Evolutionary conservation across 2,888 invertebrate species (phyloP), one percentile per base, ranked within the genome.

Genomic region (Troides oblongomaculatus): DNA sequence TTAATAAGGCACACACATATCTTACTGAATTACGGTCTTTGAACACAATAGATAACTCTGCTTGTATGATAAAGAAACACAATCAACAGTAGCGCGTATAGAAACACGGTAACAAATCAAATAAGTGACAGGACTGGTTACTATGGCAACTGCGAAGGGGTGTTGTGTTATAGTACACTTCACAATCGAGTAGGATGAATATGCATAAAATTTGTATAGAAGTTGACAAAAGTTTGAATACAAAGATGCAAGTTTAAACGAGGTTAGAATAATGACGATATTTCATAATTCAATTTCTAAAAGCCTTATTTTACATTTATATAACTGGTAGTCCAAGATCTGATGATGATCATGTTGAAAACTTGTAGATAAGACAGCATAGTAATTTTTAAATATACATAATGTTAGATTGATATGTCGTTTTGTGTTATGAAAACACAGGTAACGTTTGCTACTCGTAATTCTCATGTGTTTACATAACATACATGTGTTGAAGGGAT

Each of bases 341-440:
- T 30, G 30, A 30, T 30, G 30, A 30, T 6, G 10, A 10, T 39
- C 7, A 39, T 39, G 39, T 10, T 39, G 39, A 39, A 39, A 39
- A 39, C 39, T 10, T 10, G 7, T 39, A 39, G 39, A 10, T 8
- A 39, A 39, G 7, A 39, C 10, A 10, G 39, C 10, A 39, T 39
- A 10, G 8, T 10, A 39, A 39, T 39, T 39, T 39, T 39, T 39
- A 39, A 10, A 39, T 39, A 10, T 39, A 39, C 39, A 39, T 39
- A 39, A 39, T 39, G 10, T 39, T 39, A 10, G 39, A 39, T 39
- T 39, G 39, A 39, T 8, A 14, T 4, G 8, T 23, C 57, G 57
- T n/a, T 21, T 36, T 50, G 53, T 64, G 57, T 60, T 68, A 39
- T 57, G 53, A 60, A 43, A 67, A 67, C 43, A 61, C 18, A 8